Evolutionary conservation across 2,113 vertebrate genomes (phyloP).

Genomic region (Steatornis caripensis): DNA sequence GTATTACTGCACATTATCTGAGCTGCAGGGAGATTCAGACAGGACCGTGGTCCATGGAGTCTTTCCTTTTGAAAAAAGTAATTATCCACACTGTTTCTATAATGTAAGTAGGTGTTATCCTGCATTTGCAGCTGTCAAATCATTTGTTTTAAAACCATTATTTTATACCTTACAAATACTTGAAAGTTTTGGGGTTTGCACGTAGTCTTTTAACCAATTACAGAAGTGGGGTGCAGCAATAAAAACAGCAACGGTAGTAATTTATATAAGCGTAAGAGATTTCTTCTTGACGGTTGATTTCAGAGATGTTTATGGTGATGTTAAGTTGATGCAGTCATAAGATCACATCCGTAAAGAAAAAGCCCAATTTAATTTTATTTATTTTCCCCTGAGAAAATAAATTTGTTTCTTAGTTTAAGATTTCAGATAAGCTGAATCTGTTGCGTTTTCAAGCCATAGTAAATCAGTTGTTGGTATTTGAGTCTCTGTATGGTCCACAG

Average conservation of each 20-base stretch:
- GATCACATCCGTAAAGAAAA: constrained; percentile 45
- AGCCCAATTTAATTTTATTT: background rate
- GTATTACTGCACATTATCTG: constrained; percentile 55
- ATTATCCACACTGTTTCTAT: constrained; percentile 80
- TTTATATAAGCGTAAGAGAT: constrained; percentile 17
- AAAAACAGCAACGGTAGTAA: constrained; percentile 17
- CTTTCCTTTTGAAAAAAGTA: constrained; percentile 71
- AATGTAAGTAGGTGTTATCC: constrained; percentile 78
- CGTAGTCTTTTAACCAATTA: constrained; percentile 55
- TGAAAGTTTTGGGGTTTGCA: constrained; percentile 66
- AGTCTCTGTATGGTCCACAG: background rate
- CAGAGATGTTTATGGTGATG: constrained; percentile 44
- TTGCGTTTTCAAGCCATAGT: constrained; percentile 1
- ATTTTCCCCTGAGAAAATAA: constrained; percentile 13
- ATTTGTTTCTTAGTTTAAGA: constrained; percentile 13
- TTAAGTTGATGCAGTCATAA: constrained; percentile 30
- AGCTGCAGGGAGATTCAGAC: constrained; percentile 71
- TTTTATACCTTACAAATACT: constrained; percentile 66
- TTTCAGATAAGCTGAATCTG: constrained; percentile 38
- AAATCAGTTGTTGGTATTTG: background rate
- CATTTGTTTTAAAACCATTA: constrained; percentile 71
- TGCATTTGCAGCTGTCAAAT: constrained; percentile 78
- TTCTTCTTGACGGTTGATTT: constrained; percentile 52
- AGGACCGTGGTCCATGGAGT: constrained; percentile 66
- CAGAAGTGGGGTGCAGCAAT: constrained; percentile 32